These are phyloP conservation scores for Dryobota labecula DNA, from an alignment of 2,888 invertebrate genomes.

Conservation along the genomic window DNA sequence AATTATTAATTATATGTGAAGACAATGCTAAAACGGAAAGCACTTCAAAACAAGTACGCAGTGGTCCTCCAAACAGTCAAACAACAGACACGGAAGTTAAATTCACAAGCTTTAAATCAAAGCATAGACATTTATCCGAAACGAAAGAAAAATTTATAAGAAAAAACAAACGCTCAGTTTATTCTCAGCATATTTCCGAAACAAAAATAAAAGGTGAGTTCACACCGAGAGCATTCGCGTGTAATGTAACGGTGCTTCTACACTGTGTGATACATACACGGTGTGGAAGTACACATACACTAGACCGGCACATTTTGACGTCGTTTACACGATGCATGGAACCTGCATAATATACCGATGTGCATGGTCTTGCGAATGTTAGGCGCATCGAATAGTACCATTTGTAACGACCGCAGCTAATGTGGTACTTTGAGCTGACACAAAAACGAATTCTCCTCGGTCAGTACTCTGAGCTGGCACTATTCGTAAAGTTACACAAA, in stretches of 20 bases:
- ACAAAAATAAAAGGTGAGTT: slow-evolving; percentile 43
- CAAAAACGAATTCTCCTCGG: neutral
- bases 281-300: neutral
- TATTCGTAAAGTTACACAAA: neutral
- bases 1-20: no score
- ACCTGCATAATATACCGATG: no score
- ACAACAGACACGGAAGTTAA: slow-evolving; percentile 39
- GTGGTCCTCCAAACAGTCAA: slow-evolving; percentile 15
- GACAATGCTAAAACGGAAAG: neutral
- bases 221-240: neutral
- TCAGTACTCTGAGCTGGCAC: neutral
- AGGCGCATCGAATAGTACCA: no score
- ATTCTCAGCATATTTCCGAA: slow-evolving; percentile 35
- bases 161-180: slow-evolving; percentile 32
- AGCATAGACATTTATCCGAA: slow-evolving; percentile 3
- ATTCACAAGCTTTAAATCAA: slow-evolving; percentile 39
- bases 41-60: slow-evolving; percentile 15
- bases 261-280: neutral
- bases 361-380: no score
- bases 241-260: neutral
- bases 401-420: neutral
- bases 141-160: slow-evolving; percentile 44
- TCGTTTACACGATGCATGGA: neutral
- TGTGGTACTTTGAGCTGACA: neutral
- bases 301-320: neutral